Evolutionary conservation across 2,888 invertebrate genomes (phyloP).

Genomic region (Pecten maximus): DNA sequence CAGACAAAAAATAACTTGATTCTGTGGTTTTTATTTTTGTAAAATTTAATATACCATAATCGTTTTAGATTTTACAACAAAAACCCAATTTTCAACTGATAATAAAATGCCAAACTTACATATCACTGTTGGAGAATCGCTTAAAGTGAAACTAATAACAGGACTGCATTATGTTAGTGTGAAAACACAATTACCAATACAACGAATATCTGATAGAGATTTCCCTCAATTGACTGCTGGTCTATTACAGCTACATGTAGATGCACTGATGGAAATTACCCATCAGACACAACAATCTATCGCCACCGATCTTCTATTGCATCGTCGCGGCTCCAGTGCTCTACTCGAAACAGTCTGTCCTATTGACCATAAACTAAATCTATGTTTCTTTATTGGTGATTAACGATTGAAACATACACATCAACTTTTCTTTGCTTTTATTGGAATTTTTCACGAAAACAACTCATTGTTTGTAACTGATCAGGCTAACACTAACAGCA

Average conservation of each 20-base stretch:
- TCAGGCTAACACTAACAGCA: neutral
- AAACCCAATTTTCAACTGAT: neutral
- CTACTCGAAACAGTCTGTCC: neutral
- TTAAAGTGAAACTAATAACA: neutral
- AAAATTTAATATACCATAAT: neutral
- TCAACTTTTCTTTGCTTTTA: neutral
- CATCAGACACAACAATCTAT: neutral
- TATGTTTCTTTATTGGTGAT: neutral
- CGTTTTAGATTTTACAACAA: neutral
- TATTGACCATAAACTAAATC: neutral
- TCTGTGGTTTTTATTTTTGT: too few relatives aligned
- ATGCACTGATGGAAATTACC: neutral
- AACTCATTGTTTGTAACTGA: neutral
- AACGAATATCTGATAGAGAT: neutral
- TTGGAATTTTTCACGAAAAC: neutral
- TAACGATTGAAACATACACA: neutral
- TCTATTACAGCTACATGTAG: neutral
- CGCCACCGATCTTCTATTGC: neutral
- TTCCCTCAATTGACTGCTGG: neutral
- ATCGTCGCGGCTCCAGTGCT: neutral
- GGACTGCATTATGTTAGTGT: neutral
- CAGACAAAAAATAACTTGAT: too few relatives aligned
- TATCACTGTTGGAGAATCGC: neutral
- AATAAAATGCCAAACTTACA: neutral
- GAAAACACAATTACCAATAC: neutral